Evolutionary conservation across 2,113 vertebrate genomes (phyloP), one percentile per base, ranked within the genome.

Genomic region (Notothenia coriiceps): DNA sequence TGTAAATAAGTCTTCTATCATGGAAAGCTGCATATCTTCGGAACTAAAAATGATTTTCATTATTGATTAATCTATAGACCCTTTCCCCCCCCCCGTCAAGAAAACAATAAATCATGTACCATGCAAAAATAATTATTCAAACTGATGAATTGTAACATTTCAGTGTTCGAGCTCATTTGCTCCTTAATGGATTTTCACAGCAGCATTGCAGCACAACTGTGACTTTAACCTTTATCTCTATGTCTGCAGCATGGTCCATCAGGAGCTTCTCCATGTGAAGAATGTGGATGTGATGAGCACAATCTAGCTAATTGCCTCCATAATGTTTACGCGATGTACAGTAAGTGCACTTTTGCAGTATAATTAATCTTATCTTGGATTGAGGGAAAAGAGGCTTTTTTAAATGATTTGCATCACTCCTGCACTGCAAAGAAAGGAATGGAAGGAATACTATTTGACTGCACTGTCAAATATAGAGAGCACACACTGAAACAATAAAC

Each of bases 321-420:
- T 63, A 51, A 68, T 54, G 33, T 64, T 20, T 49, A 50, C 29
- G 51, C 20, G 35, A 25, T 15, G 43, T 10, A 18, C 10, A 55
- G 35, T 10, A 10, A 13, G 44, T 47, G 12, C 35, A 40, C 20
- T 25, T 49, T 43, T 63, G 71, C 49, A 54, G 49, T 25, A n/a
- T 35, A 29, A 44, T 64, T 29, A 35, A 77, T 11, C 51, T n/a
- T 18, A 66, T 66, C 64, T 50, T 68, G 11, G 54, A 50, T 40
- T 54, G 18, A 14, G 29, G 20, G 9, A 54, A 40, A 9, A 2
- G 77, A 73, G 55, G 40, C 54, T 52, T 77, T 43, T 77, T 66
- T 56, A 22, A 13, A 55, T 55, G 50, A 67, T 51, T 18, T 35
- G 49, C 17, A 11, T 52, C 11, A 49, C 43, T 63, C n/a, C 43